phyloP scores from a whole-genome alignment of 2,797 vertebrate genomes.

The Holocentrus rufus region DNA sequence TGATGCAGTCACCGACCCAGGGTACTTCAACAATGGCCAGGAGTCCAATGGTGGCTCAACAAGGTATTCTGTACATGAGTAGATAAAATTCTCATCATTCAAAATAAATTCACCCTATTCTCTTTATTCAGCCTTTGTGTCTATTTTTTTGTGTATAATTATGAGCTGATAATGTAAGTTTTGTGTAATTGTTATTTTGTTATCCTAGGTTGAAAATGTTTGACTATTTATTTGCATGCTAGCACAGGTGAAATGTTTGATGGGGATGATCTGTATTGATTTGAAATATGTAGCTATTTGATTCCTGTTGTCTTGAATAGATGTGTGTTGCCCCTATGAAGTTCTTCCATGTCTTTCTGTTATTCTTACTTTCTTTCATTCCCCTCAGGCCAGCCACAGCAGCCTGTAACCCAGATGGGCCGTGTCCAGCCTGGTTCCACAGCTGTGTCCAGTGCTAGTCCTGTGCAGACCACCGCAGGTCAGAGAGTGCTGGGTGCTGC shows the following conservation, averaged over 20 bases:
- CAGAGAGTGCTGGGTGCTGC: conserved; percentile 78
- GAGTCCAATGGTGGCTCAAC: conserved; percentile 87
- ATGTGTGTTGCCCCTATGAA: background rate
- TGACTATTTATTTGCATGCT: background rate
- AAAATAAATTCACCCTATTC: background rate
- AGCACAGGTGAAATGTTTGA: background rate
- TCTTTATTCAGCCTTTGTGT: background rate
- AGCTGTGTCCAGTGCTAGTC: conserved; percentile 78
- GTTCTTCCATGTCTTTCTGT: background rate
- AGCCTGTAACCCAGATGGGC: conserved; percentile 85
- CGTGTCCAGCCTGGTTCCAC: conserved; percentile 86
- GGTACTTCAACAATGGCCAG: conserved; percentile 83
- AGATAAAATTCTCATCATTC: conserved; percentile 27
- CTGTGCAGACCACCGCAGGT: conserved; percentile 78
- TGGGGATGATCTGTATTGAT: background rate
- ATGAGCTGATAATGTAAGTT: background rate
- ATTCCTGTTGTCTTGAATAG: background rate
- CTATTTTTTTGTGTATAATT: background rate
- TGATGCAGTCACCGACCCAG: conserved; percentile 84
- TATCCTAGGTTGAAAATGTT: background rate
- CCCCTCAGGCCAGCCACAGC: conserved; percentile 85
- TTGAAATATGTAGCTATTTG: background rate
- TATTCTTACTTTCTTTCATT: background rate
- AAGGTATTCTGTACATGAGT: conserved; percentile 83
- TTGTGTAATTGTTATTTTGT: background rate